phyloP scores from a whole-genome alignment of 2,888 invertebrate genomes.

The Dendrolimus pini region DNA sequence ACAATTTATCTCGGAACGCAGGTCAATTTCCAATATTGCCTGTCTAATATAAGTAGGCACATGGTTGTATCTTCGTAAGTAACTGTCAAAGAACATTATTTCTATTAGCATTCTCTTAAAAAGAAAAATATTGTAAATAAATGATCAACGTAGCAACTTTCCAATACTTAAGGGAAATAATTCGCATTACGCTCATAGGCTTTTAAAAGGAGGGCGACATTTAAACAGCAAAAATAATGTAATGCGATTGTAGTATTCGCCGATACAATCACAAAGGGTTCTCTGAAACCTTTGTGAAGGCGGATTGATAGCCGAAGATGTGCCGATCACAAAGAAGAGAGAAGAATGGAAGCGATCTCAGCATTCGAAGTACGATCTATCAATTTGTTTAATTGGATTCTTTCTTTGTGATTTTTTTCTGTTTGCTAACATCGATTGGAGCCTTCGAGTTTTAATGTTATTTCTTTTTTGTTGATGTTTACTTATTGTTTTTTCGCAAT shows the following conservation, averaged over 20 bases:
- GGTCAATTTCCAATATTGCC: too few species aligned
- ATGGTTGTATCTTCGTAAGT: too few species aligned
- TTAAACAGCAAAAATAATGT: constrained; percentile 18
- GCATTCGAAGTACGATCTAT: constrained; percentile 47
- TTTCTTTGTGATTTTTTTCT: constrained; percentile 55
- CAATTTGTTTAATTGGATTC: constrained; percentile 72
- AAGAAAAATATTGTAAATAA: neutral
- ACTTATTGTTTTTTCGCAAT: constrained; percentile 29
- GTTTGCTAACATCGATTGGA: constrained; percentile 41
- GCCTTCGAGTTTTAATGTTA: constrained; percentile 56
- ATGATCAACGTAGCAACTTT: neutral
- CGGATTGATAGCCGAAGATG: constrained; percentile 50
- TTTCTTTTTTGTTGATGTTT: constrained; percentile 42
- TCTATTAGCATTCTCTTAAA: too few species aligned
- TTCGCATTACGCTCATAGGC: neutral
- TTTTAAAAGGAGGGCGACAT: constrained; percentile 3
- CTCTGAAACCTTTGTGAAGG: constrained; percentile 39
- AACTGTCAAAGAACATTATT: too few species aligned
- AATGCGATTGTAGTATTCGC: constrained; percentile 17
- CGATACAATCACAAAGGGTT: constrained; percentile 45
- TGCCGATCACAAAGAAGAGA: constrained; percentile 54
- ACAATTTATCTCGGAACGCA: too few species aligned
- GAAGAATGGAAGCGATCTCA: constrained; percentile 24
- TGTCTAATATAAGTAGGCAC: too few species aligned
- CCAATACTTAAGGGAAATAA: neutral